Conservation (phyloP, 2,888 invertebrate genomes). For the Andrena minutula region DNA sequence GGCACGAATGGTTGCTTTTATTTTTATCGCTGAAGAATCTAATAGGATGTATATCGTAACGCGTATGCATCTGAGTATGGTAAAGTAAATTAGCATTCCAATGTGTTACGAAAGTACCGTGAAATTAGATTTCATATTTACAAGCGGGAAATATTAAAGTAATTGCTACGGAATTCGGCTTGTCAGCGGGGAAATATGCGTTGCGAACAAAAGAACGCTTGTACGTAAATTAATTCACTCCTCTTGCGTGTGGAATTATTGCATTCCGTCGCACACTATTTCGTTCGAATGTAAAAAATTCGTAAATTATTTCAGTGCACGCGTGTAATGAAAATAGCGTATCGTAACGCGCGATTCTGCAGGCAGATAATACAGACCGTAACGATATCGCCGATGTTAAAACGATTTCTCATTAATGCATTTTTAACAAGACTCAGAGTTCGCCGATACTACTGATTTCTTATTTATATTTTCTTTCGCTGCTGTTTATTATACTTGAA, state of each 20-base stretch:
- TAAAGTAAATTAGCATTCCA: no score
- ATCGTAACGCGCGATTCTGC: not conserved
- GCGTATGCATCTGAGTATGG: no score
- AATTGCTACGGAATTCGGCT: not conserved
- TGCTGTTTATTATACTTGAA: not conserved
- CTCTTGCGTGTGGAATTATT: not conserved
- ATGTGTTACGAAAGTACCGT: no score
- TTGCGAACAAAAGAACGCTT: not conserved
- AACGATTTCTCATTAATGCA: not conserved
- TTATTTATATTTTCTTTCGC: not conserved
- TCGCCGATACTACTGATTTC: not conserved
- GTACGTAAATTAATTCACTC: not conserved
- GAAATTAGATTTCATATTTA: no score
- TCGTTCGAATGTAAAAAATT: not conserved
- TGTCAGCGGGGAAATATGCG: no score
- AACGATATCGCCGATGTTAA: conserved; percentile 22
- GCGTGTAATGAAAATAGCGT: not conserved
- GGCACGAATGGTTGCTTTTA: not conserved
- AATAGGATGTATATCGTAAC: no score
- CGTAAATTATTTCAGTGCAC: not conserved
- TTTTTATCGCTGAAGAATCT: no score
- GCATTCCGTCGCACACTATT: conserved; percentile 2
- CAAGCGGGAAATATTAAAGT: no score
- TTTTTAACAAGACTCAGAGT: not conserved
- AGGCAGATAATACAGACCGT: conserved; percentile 11